Evolutionary conservation across 2,113 vertebrate genomes (phyloP), one percentile per base, ranked within the genome.

Genomic region (Oenanthe oenanthe): DNA sequence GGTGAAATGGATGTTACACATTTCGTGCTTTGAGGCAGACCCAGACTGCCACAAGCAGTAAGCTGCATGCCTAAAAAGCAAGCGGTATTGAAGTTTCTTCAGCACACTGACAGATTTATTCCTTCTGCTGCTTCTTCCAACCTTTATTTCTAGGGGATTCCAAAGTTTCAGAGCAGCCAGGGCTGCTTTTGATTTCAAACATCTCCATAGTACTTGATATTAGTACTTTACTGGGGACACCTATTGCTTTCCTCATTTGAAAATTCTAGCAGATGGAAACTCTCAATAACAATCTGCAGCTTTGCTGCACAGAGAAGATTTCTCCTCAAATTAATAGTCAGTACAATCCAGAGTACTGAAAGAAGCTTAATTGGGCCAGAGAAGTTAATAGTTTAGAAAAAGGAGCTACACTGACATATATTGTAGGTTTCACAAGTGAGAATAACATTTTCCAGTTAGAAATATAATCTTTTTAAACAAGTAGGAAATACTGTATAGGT

Each of bases 1-100:
- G 81, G 70, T 61, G 85, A 95, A 94, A 97, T 86, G 96, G 92
- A 95, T 73, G 77, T 20, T 91, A 65, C 25, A 82, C 62, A 87
- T 94, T 97, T 95, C 78, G 60, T 95, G 86, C 47, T 92, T 78
- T 85, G 86, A 96, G 87, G 88, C 76, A 97, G 91, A 97, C 79
- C 86, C 96, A 92, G 87, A 93, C 74, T 95, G 57, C 66, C 75
- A 65, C 89, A 88, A 94, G 86, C 82, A 93, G 78, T 77, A 34
- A 32, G 85, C 40, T 42, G 73, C 68, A 58, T 29, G 40, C 53
- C 22, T 92, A 78, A 86, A 91, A 94, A 80, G 47, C 61, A 73
- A 92, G 56, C 1, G 8, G 67, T 88, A 81, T 28, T 81, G 60
- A 94, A 71, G 43, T 48, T 93, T 87, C 90, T 93, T 83, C 87